These are phyloP conservation scores for Plecturocebus donacophilus DNA, from an alignment of 2,113 vertebrate species.

Conservation along the genomic window DNA sequence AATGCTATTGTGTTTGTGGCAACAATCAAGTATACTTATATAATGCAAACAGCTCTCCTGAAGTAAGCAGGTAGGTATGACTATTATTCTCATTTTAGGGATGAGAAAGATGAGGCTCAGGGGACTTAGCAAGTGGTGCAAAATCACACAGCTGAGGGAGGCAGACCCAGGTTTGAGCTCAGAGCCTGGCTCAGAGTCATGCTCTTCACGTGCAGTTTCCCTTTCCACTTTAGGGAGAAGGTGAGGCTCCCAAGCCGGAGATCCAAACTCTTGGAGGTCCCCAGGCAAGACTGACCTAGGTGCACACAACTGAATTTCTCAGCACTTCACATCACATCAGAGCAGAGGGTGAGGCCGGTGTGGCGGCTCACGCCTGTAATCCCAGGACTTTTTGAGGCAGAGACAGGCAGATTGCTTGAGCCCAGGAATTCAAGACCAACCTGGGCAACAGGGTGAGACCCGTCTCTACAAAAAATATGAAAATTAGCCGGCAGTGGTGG, in stretches of 20 bases:
- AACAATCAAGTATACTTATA: background rate
- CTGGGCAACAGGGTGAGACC: no score
- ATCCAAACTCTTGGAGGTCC: background rate
- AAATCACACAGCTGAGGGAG: background rate
- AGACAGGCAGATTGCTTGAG: no score
- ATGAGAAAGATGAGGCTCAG: background rate
- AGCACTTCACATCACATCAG: background rate
- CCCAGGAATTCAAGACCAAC: no score
- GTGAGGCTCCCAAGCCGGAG: background rate
- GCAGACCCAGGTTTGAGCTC: background rate
- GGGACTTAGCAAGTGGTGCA: background rate
- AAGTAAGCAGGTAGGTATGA: background rate
- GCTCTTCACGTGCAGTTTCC: background rate
- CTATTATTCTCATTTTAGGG: background rate
- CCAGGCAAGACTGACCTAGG: background rate
- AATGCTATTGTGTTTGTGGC: background rate
- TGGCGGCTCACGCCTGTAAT: no score
- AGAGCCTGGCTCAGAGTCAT: background rate
- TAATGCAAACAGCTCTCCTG: background rate
- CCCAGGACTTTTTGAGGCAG: no score
- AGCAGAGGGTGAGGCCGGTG: no score
- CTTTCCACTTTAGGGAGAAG: background rate
- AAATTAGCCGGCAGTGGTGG: no score
- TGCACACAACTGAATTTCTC: background rate
- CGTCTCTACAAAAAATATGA: no score